Evolutionary conservation across 2,888 invertebrate genomes (phyloP).

Genomic region (Corbicula japonica): DNA sequence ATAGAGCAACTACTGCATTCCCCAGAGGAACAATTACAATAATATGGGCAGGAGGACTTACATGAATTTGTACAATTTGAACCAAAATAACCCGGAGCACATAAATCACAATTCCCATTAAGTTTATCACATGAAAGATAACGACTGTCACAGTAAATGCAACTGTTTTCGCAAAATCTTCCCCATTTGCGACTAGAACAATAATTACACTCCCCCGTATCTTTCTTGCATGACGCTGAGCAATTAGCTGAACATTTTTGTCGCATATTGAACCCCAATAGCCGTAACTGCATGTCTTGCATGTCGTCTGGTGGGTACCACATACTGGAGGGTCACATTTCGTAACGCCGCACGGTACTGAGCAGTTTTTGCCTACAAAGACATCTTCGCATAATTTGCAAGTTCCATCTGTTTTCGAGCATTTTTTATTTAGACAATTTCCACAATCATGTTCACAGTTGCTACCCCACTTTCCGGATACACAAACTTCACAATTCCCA

Average conservation of each 20-base stretch:
- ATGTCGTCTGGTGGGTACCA: not conserved
- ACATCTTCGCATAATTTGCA: not conserved
- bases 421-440: not conserved
- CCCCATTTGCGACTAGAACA: not conserved
- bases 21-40: not conserved
- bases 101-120: not conserved
- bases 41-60: not conserved
- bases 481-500: not conserved
- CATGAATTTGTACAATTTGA: not conserved
- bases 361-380: not conserved
- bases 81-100: not conserved
- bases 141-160: not conserved
- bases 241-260: not conserved
- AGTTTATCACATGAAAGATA: not conserved
- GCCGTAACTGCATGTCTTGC: not conserved
- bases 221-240: not conserved
- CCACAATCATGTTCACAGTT: not conserved
- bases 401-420: not conserved
- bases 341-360: not conserved
- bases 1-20: not conserved
- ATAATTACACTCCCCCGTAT: not conserved
- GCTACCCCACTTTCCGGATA: not conserved
- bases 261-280: slow-evolving; percentile 3
- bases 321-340: not conserved
- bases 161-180: not conserved